A percentile compares a stretch with the other conserved stretches of the same genome.
Conservation (phyloP, 2,888 invertebrate genomes). For the Drosophila monieri region DNA sequence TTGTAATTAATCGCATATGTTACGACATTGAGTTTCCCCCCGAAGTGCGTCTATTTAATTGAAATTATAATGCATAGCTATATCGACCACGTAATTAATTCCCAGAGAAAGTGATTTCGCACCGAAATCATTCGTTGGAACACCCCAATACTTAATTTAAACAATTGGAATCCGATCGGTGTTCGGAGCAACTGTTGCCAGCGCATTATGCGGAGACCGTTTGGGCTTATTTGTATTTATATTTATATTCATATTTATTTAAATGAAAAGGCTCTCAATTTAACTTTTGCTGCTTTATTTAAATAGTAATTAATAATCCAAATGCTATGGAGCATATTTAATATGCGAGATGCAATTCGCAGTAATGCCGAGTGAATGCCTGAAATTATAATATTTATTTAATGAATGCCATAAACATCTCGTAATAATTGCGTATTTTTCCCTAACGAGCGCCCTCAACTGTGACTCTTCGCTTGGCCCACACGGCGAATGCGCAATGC, state of each 20-base stretch:
- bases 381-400: constrained; percentile 74
- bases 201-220: constrained; percentile 51
- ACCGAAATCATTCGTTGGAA: constrained; percentile 2
- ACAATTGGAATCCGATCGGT: constrained; percentile 6
- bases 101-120: background rate
- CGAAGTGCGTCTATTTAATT: constrained; percentile 3
- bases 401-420: constrained; percentile 67
- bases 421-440: constrained; percentile 54
- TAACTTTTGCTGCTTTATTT: constrained; percentile 69
- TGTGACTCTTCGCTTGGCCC: background rate
- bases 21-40: constrained; percentile 28
- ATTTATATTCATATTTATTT: constrained; percentile 61
- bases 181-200: constrained; percentile 13
- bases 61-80: constrained; percentile 1
- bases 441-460: constrained; percentile 23
- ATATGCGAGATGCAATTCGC: constrained; percentile 49
- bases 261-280: constrained; percentile 75
- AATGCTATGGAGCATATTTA: constrained; percentile 64
- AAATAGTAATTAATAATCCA: constrained; percentile 74
- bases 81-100: background rate
- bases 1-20: constrained; percentile 45
- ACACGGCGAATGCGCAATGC: constrained; percentile 38
- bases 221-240: constrained; percentile 54
- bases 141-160: constrained; percentile 3
- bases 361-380: constrained; percentile 61